Evolutionary conservation across 2,797 vertebrate species (phyloP).

Genomic region (Triplophysa bombifrons): DNA sequence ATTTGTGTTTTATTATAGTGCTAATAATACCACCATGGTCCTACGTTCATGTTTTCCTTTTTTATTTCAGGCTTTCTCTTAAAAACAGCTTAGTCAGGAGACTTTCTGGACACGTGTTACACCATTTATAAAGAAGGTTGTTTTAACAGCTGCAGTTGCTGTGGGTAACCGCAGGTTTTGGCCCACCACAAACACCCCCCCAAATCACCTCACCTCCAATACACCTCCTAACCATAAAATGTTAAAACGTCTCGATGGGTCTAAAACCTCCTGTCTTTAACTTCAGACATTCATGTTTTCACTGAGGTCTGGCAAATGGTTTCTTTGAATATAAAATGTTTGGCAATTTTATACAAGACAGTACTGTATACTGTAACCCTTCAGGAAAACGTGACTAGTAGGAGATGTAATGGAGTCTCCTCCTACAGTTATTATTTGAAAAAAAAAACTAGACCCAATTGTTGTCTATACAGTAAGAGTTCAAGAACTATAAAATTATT

Average conservation of each 20-base stretch:
- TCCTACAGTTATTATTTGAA: not conserved
- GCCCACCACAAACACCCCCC: slow-evolving; percentile 3
- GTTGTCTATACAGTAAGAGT: too few relatives aligned
- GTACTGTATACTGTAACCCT: not conserved
- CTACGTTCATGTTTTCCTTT: not conserved
- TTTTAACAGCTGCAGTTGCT: slow-evolving; percentile 73
- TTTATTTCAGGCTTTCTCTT: slow-evolving; percentile 29
- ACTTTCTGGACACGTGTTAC: slow-evolving; percentile 47
- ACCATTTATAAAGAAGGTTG: slow-evolving; percentile 60
- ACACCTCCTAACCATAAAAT: slow-evolving; percentile 15
- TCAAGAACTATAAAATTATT: too few relatives aligned
- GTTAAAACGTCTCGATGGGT: not conserved
- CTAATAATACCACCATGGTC: slow-evolving; percentile 34
- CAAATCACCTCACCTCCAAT: slow-evolving; percentile 13
- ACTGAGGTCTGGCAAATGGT: not conserved
- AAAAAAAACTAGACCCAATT: too few relatives aligned
- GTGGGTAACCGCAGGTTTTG: slow-evolving; percentile 35
- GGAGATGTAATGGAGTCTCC: not conserved
- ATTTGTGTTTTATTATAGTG: slow-evolving; percentile 36
- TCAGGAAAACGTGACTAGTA: not conserved
- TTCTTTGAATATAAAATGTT: not conserved
- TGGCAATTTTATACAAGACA: not conserved
- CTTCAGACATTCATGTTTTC: not conserved
- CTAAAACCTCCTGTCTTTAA: not conserved
- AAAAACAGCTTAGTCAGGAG: slow-evolving; percentile 35